These are phyloP conservation scores for Cyprinodon brontotheroides DNA, from an alignment of 2,113 vertebrate species.

Conservation along the genomic window DNA sequence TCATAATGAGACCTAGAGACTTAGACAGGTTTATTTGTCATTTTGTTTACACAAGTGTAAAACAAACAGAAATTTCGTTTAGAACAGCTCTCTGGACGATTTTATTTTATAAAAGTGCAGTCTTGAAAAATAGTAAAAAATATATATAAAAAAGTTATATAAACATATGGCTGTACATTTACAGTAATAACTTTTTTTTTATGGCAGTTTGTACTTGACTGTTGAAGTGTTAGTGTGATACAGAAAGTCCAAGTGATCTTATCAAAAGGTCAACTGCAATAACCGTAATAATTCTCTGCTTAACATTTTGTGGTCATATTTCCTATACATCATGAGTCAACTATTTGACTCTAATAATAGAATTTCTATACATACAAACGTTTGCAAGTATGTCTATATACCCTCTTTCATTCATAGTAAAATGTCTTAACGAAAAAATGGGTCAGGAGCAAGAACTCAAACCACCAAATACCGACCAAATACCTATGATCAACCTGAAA, in stretches of 20 bases:
- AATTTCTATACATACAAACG: background rate
- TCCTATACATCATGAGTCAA: background rate
- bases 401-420: background rate
- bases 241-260: background rate
- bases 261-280: background rate
- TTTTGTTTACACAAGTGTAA: too few relatives aligned
- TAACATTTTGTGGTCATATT: background rate
- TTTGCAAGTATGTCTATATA: background rate
- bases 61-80: too few relatives aligned
- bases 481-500: background rate
- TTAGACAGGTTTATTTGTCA: too few relatives aligned
- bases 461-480: too few relatives aligned
- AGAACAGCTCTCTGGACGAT: too few relatives aligned
- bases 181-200: too few relatives aligned
- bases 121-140: too few relatives aligned
- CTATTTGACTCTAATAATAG: background rate
- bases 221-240: too few relatives aligned
- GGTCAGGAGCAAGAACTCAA: background rate
- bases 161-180: too few relatives aligned
- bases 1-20: background rate
- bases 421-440: background rate
- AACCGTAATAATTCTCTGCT: conserved; percentile 1
- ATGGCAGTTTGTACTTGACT: too few relatives aligned
- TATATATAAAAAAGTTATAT: too few relatives aligned
- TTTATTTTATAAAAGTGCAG: too few relatives aligned